Base-by-base conservation (phyloP, 1,140 invertebrate genomes). In the Drosophila mojavensis region DNA sequence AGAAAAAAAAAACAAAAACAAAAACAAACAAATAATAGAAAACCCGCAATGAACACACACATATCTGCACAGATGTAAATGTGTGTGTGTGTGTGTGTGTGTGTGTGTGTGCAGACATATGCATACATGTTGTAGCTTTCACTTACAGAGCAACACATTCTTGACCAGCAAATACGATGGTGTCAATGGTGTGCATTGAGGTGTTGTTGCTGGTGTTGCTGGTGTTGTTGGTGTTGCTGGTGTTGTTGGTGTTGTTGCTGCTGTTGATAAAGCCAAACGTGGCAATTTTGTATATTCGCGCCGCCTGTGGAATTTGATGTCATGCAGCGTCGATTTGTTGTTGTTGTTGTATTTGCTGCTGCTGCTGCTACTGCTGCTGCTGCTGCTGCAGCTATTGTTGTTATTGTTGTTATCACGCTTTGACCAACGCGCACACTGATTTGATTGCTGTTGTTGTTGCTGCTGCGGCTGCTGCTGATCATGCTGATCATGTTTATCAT, bases 301-400 rank as follows among this genome's bases (percentile, higher is more conserved):
- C 28, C 89, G 70, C 62, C 90, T 75, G 48, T 91, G 81, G 71
- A 84, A 91, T 85, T 89, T 91, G 65, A 88, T 88, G 84, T 88
- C 88, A 73, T 89, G 85, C 80, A 89, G 73, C 64, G 84, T 89
- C 24, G 77, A 55, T 63, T 86, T 81, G 43, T 66, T 67, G 48
- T 9, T 70, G 60, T n/a, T 79, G 55, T 17, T 45, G 24, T 10
- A 24, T 4, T 30, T 62, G 54, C 33, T 67, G 45, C 11, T 36
- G 53, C 20, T 59, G 51, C 15, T 48, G 45, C 2, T 66, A 41
- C 13, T 64, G 45, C n/a, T 71, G 62, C 41, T 47, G 15, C 30
- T 48, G n/a, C n/a, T n/a, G n/a, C n/a, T n/a, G n/a, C n/a, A n/a
- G n/a, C n/a, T n/a, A n/a, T n/a, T 66, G 41, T 65, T 80, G 39